Evolutionary conservation across 2,888 invertebrate genomes (phyloP), one percentile per base, ranked within the genome.

Genomic region (Koerneria pararmatus): DNA sequence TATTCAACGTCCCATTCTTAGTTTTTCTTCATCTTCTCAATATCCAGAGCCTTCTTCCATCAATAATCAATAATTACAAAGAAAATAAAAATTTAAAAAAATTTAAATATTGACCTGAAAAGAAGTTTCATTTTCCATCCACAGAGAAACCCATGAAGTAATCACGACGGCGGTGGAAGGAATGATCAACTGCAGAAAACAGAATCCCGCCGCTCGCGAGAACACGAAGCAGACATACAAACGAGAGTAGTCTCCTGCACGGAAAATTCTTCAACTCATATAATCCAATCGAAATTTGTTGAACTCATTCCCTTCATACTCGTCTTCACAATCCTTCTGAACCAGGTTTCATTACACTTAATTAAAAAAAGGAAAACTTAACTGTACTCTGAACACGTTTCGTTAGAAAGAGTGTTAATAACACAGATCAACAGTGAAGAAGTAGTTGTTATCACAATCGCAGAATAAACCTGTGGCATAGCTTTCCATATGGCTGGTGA

Each of bases 81-180:
- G 19, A 19, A 46, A 46, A 46, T 19, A 19, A 19, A 19, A 59
- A 22, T 15, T 53, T 19, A 58, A 51, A 56, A 59, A 59, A 22
- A 19, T 19, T 59, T 59, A 56, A 19, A 59, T 19, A 59, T 19
- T 15, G 6, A 73, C 74, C 71, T 75, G 74, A 59, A 80, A 82
- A 31, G 71, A 70, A 8, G 80, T 81, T 57, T 81, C 80, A 63
- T 71, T 77, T 66, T 81, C 79, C 78, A 81, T 78, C 80, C 81
- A 82, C 5, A 81, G 69, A 3, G 81, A 75, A 1, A 81, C 79
- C 81, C 81, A 81, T 11, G 77, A 74, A 6, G 79, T 77, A 62
- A 80, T 79, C 8, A 81, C 81, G 19, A 80, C 79, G n/a, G 81
- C 79, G 0, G 81, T 81, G 2, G 81, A 78, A 0, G 81, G 81